Percentiles rank a stretch among this genome's conserved stretches.
Evolutionary conservation across 2,797 vertebrate species (phyloP).

Genomic region (Muraenolepis orangiensis): DNA sequence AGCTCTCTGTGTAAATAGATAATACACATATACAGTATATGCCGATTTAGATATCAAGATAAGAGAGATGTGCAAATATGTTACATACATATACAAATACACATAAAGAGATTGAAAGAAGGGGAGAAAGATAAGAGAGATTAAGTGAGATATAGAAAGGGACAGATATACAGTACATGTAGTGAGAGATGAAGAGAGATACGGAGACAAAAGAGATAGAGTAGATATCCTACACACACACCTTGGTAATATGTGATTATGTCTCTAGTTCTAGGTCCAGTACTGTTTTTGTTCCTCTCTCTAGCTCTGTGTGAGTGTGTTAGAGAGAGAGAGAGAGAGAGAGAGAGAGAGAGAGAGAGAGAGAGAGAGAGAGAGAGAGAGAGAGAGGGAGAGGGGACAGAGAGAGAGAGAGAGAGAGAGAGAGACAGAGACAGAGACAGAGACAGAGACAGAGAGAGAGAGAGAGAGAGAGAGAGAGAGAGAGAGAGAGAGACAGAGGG

Average conservation of each 20-base stretch:
- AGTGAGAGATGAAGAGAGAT: not conserved
- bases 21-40: too few species aligned
- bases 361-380: not conserved
- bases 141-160: not conserved
- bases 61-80: too few species aligned
- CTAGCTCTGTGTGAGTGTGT: not conserved
- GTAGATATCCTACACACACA: not conserved
- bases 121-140: too few species aligned
- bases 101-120: too few species aligned
- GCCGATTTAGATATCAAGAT: too few species aligned
- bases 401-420: slow-evolving; percentile 18
- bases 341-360: not conserved
- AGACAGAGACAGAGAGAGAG: not conserved
- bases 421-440: slow-evolving; percentile 9
- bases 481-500: not conserved
- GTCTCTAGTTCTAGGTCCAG: not conserved
- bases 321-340: not conserved
- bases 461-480: not conserved
- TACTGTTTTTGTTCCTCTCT: not conserved
- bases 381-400: not conserved
- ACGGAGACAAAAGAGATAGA: not conserved
- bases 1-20: too few species aligned
- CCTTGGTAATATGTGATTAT: not conserved
- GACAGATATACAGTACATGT: too few species aligned
- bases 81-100: too few species aligned